Base-by-base conservation (phyloP, 1,140 invertebrate species). In the Venturia canescens region DNA sequence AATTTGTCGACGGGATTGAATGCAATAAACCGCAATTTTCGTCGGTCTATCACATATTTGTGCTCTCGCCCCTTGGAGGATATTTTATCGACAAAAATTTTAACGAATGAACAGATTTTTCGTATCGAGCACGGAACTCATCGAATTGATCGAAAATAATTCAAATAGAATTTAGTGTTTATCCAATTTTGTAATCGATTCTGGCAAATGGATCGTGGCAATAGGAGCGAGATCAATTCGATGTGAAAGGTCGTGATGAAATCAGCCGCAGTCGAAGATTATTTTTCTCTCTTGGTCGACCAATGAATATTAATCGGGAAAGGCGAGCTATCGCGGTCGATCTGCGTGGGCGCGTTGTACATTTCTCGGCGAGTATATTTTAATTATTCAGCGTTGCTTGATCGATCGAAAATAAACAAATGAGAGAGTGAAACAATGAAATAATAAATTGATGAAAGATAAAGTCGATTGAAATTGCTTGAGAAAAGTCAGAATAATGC, bases 171-270 rank as follows among this genome's bases (percentile, higher is more conserved):
- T n/a, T n/a, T n/a, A n/a, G n/a, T n/a, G n/a, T n/a, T n/a, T n/a
- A n/a, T n/a, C n/a, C n/a, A n/a, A n/a, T 34, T 34, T 34, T 34
- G 31, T 7, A 34, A 34, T 34, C 7, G 3, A 3, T 34, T 34
- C 31, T 34, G 3, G 31, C 31, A 3, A 34, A 34, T 34, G 3
- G 3, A 7, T 3, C 31, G 31, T 34, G 7, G 7, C 31, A 34
- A 34, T 3, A 34, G 31, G 3, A 31, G n/a, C n/a, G n/a, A n/a
- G n/a, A n/a, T n/a, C n/a, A n/a, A n/a, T n/a, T 57, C 72, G 60
- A 75, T 75, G 72, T 60, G 31, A 75, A 75, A 75, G 72, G 72
- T 75, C 50, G 57, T 9, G 18, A 60, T 60, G 50, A 31, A 75
- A 75, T 29, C 50, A 13, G 48, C n/a, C n/a, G n/a, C 23, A 75